Base-by-base conservation (phyloP, 2,797 vertebrate genomes). In the Fringilla coelebs region DNA sequence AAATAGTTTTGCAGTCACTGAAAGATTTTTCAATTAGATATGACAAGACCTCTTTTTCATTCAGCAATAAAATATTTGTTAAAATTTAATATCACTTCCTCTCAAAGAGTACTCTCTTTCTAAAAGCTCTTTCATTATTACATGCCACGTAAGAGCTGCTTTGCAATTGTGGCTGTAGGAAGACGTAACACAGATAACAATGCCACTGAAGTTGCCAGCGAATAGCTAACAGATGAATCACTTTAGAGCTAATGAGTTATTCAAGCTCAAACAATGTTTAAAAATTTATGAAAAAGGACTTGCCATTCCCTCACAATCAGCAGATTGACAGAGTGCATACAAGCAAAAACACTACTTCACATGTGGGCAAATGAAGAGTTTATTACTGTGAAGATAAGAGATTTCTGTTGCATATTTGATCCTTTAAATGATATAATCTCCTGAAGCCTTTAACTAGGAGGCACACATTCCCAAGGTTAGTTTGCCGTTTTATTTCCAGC, bases 191-290 rank as follows among this genome's bases (percentile, higher is more conserved):
- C 65, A 92, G 82, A 88, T 45, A 93, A 89, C 82, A 96, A 94
- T 80, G 72, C 67, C 88, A 85, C 1, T 58, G 71, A 79, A 58
- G 77, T 9, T 93, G 90, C 89, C 91, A 97, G 83, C 22, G 13
- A 91, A 96, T 91, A 91, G 75, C 84, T 93, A 88, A 90, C 10
- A 81, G 71, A 84, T 92, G 88, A 97, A 90, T 93, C 96, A 95
- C 55, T 85, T 91, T 5, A 74, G 60, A 86, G 83, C 32, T 93
- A 94, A 88, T 94, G 88, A 91, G 83, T 90, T 96, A 79, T 90
- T 91, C 89, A 87, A 96, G 93, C 76, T 82, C 52, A 54, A 51
- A 71, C 28, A 3, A 77, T 61, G 63, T 57, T 94, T 74, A 94
- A 96, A 88, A 88, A 91, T 61, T 63, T 70, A 89, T 71, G 83